Evolutionary conservation across 2,113 vertebrate genomes (phyloP).

Genomic region (Mormyrus lacerda): DNA sequence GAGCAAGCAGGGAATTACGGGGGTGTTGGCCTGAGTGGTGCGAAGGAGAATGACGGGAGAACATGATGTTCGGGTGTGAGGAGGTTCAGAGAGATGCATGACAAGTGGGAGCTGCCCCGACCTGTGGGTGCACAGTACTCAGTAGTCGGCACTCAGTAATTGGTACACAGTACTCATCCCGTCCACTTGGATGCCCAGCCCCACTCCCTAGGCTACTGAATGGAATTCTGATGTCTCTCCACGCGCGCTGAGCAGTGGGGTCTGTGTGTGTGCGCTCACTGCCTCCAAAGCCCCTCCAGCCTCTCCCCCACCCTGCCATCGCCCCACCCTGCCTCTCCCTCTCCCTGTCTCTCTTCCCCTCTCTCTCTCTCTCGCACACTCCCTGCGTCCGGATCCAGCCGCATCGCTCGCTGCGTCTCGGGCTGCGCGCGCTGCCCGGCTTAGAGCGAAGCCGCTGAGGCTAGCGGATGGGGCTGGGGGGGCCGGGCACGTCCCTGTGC

Average conservation of each 20-base stretch:
- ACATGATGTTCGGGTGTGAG: background rate
- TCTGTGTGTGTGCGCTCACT: background rate
- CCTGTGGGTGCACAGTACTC: background rate
- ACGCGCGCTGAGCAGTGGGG: constrained; percentile 6
- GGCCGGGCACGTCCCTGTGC: constrained; percentile 45
- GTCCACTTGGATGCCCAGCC: background rate
- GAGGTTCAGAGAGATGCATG: background rate
- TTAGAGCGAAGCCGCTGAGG: constrained; percentile 26
- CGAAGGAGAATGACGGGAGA: background rate
- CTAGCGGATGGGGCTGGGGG: constrained; percentile 21
- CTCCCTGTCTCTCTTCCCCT: constrained; percentile 29
- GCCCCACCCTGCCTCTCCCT: constrained; percentile 24
- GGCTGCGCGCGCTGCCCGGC: constrained; percentile 29
- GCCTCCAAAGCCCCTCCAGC: constrained; percentile 14
- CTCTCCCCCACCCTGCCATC: constrained; percentile 13
- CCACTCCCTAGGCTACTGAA: background rate
- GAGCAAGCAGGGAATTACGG: background rate
- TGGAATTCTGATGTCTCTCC: background rate
- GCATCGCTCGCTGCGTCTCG: constrained; percentile 47
- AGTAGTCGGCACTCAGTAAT: background rate
- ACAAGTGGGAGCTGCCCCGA: background rate
- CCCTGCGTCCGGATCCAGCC: constrained; percentile 47
- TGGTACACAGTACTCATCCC: background rate
- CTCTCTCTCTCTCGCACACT: constrained; percentile 18
- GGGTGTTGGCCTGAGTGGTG: background rate